A percentile compares a stretch with the other conserved stretches of the same genome.
Evolutionary conservation across 2,113 vertebrate genomes (phyloP).

Genomic region (Glareola pratincola): DNA sequence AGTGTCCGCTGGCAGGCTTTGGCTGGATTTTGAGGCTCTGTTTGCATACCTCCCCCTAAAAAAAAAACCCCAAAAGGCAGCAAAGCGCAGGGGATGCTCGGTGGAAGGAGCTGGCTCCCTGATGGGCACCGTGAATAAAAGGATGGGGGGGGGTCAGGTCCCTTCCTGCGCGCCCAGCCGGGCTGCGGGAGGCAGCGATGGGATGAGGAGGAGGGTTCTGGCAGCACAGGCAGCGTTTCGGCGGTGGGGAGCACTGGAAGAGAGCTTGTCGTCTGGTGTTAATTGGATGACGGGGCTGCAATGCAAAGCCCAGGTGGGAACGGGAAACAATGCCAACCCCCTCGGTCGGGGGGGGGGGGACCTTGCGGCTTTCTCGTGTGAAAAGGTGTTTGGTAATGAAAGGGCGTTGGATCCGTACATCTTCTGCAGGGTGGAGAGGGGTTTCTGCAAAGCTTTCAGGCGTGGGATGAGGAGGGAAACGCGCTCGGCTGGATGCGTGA

Average conservation of each 20-base stretch:
- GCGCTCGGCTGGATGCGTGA: rapidly evolving
- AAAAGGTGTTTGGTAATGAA: neutral
- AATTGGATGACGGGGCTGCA: neutral
- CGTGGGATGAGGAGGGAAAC: neutral
- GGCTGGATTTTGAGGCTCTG: neutral
- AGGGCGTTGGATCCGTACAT: rapidly evolving
- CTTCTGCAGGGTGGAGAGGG: neutral
- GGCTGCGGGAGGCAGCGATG: rapidly evolving
- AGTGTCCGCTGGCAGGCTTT: neutral
- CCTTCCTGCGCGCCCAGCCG: rapidly evolving
- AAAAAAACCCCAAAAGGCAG: neutral
- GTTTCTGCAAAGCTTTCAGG: neutral
- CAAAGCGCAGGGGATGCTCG: rapidly evolving
- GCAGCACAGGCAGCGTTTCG: rapidly evolving
- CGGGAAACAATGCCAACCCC: neutral
- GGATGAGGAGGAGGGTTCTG: neutral
- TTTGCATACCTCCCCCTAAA: neutral
- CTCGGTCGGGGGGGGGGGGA: rapidly evolving
- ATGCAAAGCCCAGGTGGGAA: neutral
- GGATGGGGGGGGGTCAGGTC: neutral
- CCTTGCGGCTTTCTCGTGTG: neutral
- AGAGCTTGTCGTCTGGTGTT: neutral
- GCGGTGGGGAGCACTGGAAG: neutral
- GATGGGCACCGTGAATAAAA: neutral
- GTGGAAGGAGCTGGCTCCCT: neutral